Evolutionary conservation across 1,140 invertebrate species (phyloP).

Genomic region (Bombus confusus): DNA sequence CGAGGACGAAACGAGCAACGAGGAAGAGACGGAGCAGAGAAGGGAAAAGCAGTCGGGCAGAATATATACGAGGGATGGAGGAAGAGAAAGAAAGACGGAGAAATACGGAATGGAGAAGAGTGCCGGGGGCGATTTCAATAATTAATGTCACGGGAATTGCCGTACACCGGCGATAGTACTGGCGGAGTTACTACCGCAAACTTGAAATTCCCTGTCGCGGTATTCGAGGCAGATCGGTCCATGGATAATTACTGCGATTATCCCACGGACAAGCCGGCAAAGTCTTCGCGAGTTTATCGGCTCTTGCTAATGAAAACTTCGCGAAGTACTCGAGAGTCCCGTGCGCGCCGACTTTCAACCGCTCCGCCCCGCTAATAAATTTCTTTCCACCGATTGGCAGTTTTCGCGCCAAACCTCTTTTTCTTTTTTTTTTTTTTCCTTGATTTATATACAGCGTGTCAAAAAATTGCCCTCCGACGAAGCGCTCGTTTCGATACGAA

Average conservation of each 20-base stretch:
- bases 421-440: too few relatives aligned
- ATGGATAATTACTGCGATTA: slow-evolving; percentile 68
- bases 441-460: too few relatives aligned
- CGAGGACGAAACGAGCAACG: background rate
- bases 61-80: background rate
- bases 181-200: slow-evolving; percentile 64
- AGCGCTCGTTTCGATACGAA: too few relatives aligned
- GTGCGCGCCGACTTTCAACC: background rate
- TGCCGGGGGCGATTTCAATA: slow-evolving; percentile 73
- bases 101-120: slow-evolving; percentile 8
- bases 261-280: slow-evolving; percentile 39
- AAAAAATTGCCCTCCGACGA: too few relatives aligned
- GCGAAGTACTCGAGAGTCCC: background rate
- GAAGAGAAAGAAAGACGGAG: slow-evolving; percentile 3
- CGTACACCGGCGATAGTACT: slow-evolving; percentile 41
- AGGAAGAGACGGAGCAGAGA: background rate
- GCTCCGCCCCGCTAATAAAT: background rate
- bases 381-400: background rate
- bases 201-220: slow-evolving; percentile 65
- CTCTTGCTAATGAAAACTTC: slow-evolving; percentile 42
- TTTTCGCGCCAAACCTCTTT: background rate
- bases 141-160: slow-evolving; percentile 75
- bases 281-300: slow-evolving; percentile 36
- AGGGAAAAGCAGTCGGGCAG: background rate
- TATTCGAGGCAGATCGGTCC: slow-evolving; percentile 53